Evolutionary conservation across 1,140 invertebrate genomes (phyloP).

Genomic region (Helicorthomorpha holstii): DNA sequence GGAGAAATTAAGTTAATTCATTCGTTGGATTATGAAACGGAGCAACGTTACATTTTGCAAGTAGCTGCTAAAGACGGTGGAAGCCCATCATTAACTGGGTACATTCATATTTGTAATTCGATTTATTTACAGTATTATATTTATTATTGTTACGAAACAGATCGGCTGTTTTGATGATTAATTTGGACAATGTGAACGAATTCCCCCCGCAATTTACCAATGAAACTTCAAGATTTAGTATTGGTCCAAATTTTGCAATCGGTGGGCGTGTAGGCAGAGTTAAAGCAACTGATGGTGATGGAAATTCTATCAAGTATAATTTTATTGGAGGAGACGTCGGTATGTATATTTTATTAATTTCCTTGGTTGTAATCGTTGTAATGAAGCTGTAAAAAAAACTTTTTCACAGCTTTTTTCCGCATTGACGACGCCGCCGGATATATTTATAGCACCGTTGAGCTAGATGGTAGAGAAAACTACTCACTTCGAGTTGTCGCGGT

Average conservation of each 20-base stretch:
- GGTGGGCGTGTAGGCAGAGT: conserved; percentile 73
- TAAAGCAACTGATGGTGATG: conserved; percentile 27
- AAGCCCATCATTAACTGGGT: conserved; percentile 26
- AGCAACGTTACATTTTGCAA: conserved; percentile 15
- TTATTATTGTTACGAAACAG: conserved; percentile 7
- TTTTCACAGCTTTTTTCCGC: conserved; percentile 14
- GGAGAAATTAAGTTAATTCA: conserved; percentile 64
- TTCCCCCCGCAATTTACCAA: conserved; percentile 59
- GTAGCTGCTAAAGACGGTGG: conserved; percentile 19
- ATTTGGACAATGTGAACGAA: conserved; percentile 29
- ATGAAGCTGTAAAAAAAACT: not conserved
- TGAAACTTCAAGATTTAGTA: conserved; percentile 75
- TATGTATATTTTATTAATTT: conserved; percentile 5
- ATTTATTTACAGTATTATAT: conserved; percentile 16
- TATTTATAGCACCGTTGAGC: conserved; percentile 16
- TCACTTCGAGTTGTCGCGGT: conserved; percentile 24
- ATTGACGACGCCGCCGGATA: conserved; percentile 17
- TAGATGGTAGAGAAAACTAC: conserved; percentile 24
- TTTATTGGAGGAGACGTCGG: conserved; percentile 22
- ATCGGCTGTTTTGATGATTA: conserved; percentile 24
- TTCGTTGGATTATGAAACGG: conserved; percentile 24
- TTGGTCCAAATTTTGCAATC: conserved; percentile 59
- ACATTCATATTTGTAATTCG: conserved; percentile 14
- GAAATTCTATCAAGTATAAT: conserved; percentile 24
- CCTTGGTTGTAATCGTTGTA: not conserved